Evolutionary conservation across 1,140 invertebrate genomes (phyloP).

Genomic region (Himalopsyche phryganea): DNA sequence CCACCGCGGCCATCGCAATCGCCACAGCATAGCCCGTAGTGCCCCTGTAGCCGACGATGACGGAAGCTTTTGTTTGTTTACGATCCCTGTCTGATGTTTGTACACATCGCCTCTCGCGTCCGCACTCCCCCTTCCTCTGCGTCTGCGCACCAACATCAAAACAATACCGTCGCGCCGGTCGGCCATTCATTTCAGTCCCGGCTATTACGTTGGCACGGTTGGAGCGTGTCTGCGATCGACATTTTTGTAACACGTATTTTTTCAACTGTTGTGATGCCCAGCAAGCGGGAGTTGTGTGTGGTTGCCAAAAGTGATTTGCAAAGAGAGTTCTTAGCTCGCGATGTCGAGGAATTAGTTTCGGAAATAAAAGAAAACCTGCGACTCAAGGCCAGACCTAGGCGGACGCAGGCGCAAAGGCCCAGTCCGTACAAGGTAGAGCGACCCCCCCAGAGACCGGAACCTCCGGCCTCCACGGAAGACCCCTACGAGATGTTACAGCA

Average conservation of each 20-base stretch:
- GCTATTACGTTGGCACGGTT: slow-evolving; percentile 10
- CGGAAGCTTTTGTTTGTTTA: slow-evolving; percentile 27
- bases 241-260: neutral
- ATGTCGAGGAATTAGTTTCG: slow-evolving; percentile 63
- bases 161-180: slow-evolving; percentile 17
- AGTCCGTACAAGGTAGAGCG: slow-evolving; percentile 59
- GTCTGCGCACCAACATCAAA: slow-evolving; percentile 23
- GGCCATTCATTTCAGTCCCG: slow-evolving; percentile 20
- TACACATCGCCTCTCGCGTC: slow-evolving; percentile 14
- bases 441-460: slow-evolving; percentile 41
- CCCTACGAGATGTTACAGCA: slow-evolving; percentile 66
- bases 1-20: no score
- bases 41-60: neutral
- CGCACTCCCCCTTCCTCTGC: slow-evolving; percentile 1
- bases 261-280: slow-evolving; percentile 20
- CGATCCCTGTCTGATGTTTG: slow-evolving; percentile 26
- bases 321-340: slow-evolving; percentile 39
- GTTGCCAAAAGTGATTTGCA: slow-evolving; percentile 23
- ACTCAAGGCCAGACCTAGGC: slow-evolving; percentile 47
- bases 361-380: slow-evolving; percentile 68
- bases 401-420: slow-evolving; percentile 49
- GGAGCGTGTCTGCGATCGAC: slow-evolving; percentile 5
- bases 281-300: slow-evolving; percentile 26
- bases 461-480: slow-evolving; percentile 47
- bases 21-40: no score